Base-by-base conservation (phyloP, 2,888 invertebrate species). In the Pelosia muscerda region DNA sequence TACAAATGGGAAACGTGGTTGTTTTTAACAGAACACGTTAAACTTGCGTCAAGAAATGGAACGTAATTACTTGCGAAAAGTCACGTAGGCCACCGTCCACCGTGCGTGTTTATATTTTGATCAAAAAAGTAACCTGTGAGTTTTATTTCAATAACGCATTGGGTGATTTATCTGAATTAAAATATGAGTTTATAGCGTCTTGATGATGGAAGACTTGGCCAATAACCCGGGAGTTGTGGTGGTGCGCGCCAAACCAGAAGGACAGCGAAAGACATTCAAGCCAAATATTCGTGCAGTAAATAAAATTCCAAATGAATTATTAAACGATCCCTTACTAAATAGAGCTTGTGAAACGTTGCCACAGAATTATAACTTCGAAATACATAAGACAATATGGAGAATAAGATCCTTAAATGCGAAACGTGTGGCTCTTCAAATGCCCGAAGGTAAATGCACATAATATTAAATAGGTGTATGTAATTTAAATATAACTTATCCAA, bases 331-430 rank as follows among this genome's bases (percentile, higher is more conserved):
- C 22, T 85, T 96, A 75, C 88, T 98, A 31, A 96, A 97, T 84
- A 94, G 96, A 85, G 97, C 97, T 0, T 96, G 97, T 71, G 95
- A 96, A 83, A 94, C 95, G 54, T 95, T 99, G 64, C 99, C 99
- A 2, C 91, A 96, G 42, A 99, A 99, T 94, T 99, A 99, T 87
- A 99, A 99, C 89, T 99, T 99, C 90, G 99, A 99, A 96, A 96
- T 99, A 77, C 98, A 98, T 71, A 99, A 99, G 91, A 99, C 99
- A 0, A 97, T 99, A 89, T 99, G 99, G 99, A 96, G 98, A 86
- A 98, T 99, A 84, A 95, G 96, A 78, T 97, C 98, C 85, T 92
- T 96, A n/a, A 96, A 96, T 78, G 97, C 98, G 0, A 98, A 97
- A 90, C 96, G 97, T 83, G 99, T 99, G 0, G 99, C 98, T 0